Base-by-base conservation (phyloP, 2,113 vertebrate species). In the Pavo muticus region DNA sequence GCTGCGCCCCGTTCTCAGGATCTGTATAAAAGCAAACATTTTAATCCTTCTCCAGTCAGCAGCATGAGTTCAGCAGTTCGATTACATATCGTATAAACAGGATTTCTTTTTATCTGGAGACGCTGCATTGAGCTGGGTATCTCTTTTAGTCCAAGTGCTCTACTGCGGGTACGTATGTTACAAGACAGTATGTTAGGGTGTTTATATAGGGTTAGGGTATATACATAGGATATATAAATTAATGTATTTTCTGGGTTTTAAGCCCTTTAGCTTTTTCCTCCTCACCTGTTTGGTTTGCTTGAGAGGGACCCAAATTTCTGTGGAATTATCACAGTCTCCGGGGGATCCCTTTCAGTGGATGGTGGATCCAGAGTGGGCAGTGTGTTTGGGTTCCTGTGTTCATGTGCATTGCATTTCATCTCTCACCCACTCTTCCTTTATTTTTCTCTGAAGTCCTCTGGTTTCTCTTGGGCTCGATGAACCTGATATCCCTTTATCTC, bases 321-420 rank as follows among this genome's bases (percentile, higher is more conserved):
- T 30, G 39, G 61, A 25, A 27, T 42, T 40, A 14, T 19, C 8
- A 27, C 0, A 0, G 1, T 10, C 50, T 32, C 17, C 3, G 3
- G 57, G 84, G 69, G 21, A 32, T 70, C 54, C 44, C 37, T 32
- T 35, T 57, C 61, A 54, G 52, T 29, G 6, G 27, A 27, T 40
- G 71, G 14, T 80, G 35, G 69, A 37, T 68, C 42, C 74, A 24
- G 59, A 5, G 52, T 19, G 57, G 48, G 27, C 60, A 90, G 37
- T 1, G 1, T 11, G 2, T 17, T 59, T 67, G 35, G 21, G 32
- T 67, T 32, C 45, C 39, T 52, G 14, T 64, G 7, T 50, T 60
- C 50, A 29, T 35, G 61, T 52, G 14, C 11, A 1, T 11, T 1
- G 7, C 21, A 7, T 67, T 72, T 76, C 82, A 4, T 6, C 15